phyloP scores from a whole-genome alignment of 35 echinoderm and acorn worm species.

The Anneissia japonica region DNA sequence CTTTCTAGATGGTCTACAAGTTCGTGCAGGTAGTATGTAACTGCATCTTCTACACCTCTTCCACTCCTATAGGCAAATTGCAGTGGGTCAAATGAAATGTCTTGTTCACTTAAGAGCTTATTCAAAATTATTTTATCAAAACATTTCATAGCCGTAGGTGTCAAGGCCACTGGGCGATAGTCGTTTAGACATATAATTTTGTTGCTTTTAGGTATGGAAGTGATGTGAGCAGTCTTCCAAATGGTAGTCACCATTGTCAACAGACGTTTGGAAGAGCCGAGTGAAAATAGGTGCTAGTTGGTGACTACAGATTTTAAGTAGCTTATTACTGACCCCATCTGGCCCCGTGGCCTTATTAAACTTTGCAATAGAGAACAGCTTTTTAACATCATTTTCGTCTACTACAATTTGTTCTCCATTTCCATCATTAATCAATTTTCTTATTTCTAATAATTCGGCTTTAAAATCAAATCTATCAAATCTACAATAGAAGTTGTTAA shows the following conservation, averaged over 20 bases:
- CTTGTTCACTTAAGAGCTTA: not conserved
- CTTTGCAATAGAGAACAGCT: not conserved
- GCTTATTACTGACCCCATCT: not conserved
- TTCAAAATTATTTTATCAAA: slow-evolving; percentile 12
- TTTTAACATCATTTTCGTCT: not conserved
- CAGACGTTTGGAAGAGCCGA: not conserved
- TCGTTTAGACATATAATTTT: slow-evolving; percentile 18
- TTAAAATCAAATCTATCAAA: slow-evolving; percentile 12
- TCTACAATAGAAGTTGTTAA: slow-evolving; percentile 5
- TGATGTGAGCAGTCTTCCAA: slow-evolving; percentile 13
- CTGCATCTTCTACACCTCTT: slow-evolving; percentile 2
- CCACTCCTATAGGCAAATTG: slow-evolving; percentile 19
- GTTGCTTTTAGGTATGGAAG: slow-evolving; percentile 7
- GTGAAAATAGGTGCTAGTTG: not conserved
- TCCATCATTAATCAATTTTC: not conserved
- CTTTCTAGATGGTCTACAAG: slow-evolving; percentile 11
- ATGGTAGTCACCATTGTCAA: not conserved
- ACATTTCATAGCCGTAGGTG: slow-evolving; percentile 25
- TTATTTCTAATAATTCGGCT: not conserved
- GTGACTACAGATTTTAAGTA: not conserved
- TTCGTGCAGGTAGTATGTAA: not conserved
- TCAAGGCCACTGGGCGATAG: not conserved
- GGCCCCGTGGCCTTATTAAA: slow-evolving; percentile 5
- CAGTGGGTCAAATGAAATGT: not conserved
- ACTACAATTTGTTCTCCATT: not conserved